Percentiles rank a stretch among this genome's conserved stretches.
These are phyloP conservation scores for Hylaea fasciaria DNA, from an alignment of 2,888 invertebrate species.

Conservation along the genomic window DNA sequence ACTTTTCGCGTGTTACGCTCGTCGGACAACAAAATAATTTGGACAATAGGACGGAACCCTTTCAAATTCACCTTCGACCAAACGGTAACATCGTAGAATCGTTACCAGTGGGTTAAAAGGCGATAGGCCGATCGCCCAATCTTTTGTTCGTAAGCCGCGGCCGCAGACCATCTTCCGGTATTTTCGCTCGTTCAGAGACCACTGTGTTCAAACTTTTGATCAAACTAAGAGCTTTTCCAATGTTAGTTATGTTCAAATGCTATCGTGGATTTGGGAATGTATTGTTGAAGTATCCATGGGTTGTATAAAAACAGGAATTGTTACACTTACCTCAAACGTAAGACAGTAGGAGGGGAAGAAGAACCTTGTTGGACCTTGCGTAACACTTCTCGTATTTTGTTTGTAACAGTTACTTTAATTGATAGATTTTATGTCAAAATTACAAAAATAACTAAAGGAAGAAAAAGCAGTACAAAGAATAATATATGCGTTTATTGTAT, in stretches of 20 bases:
- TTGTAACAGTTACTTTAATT: neutral
- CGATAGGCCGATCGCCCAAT: constrained; percentile 17
- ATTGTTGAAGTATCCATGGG: neutral
- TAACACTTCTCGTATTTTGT: neutral
- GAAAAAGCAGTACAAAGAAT: too few species aligned
- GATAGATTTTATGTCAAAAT: neutral
- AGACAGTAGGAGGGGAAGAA: neutral
- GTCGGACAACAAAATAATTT: too few species aligned
- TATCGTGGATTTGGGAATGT: constrained; percentile 7
- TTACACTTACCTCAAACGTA: neutral
- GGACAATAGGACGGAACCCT: neutral
- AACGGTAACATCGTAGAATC: neutral
- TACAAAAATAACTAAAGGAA: too few species aligned
- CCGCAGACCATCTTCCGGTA: constrained; percentile 18
- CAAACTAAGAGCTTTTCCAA: constrained; percentile 25
- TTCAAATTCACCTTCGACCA: neutral
- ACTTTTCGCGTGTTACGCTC: too few species aligned
- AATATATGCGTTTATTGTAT: too few species aligned
- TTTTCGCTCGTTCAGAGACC: constrained; percentile 17
- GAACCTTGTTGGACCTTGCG: neutral
- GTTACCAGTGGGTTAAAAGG: constrained; percentile 10
- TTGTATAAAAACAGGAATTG: neutral
- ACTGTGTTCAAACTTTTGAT: constrained; percentile 27
- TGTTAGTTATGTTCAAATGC: constrained; percentile 24
- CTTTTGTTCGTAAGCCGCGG: constrained; percentile 22